Conservation (phyloP, 1,140 invertebrate species). For the Eumaeus atala region DNA sequence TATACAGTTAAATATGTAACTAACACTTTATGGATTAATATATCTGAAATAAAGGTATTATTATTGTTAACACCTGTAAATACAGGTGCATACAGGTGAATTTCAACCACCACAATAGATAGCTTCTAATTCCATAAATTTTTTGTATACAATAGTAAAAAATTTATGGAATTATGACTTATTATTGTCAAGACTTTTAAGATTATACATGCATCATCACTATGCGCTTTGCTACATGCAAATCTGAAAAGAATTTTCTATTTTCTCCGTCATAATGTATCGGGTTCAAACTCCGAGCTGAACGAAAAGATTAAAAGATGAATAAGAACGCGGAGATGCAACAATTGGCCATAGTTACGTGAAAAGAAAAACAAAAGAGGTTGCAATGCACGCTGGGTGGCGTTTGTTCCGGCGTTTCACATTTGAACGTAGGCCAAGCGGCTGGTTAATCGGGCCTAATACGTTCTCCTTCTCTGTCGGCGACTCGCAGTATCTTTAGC, state of each 20-base stretch:
- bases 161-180: no score
- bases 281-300: slow-evolving; percentile 17
- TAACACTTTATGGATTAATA: no score
- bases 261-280: neutral
- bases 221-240: neutral
- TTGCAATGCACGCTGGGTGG: slow-evolving; percentile 34
- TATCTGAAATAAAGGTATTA: no score
- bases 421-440: slow-evolving; percentile 50
- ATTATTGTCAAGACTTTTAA: no score
- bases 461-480: slow-evolving; percentile 26
- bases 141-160: no score
- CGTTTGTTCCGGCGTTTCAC: slow-evolving; percentile 39
- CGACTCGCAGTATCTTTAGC: slow-evolving; percentile 20
- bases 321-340: slow-evolving; percentile 41
- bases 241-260: slow-evolving; percentile 4
- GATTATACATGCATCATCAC: neutral
- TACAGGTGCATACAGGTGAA: no score
- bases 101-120: no score
- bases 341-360: slow-evolving; percentile 52
- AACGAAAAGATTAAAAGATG: slow-evolving; percentile 20
- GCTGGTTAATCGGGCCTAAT: slow-evolving; percentile 45
- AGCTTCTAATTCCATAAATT: no score
- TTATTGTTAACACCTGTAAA: no score
- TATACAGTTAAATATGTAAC: no score
- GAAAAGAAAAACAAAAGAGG: slow-evolving; percentile 41